Evolutionary conservation across 2,888 invertebrate genomes (phyloP).

Genomic region (Stenodera caucasica): DNA sequence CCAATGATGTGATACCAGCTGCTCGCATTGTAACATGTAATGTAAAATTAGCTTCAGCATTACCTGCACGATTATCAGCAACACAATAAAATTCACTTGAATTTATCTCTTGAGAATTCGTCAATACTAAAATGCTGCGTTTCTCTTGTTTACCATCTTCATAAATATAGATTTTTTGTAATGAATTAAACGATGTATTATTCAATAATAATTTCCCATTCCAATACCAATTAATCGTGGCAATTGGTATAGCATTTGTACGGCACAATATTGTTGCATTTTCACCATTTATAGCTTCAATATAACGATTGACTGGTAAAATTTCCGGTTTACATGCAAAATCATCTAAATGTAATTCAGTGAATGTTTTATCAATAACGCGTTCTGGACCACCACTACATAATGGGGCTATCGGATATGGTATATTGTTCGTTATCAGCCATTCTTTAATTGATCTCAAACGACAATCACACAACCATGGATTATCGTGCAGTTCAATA

Average conservation of each 20-base stretch:
- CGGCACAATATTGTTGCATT: conserved; percentile 84
- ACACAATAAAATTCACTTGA: conserved; percentile 86
- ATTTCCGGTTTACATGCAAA: conserved; percentile 86
- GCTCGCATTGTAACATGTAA: conserved; percentile 77
- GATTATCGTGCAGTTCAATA: conserved; percentile 83
- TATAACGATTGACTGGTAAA: conserved; percentile 71
- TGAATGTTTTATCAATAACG: conserved; percentile 71
- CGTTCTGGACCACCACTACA: conserved; percentile 74
- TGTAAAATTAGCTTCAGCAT: conserved; percentile 86
- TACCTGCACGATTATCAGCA: conserved; percentile 87
- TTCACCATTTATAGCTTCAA: conserved; percentile 78
- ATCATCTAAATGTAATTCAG: conserved; percentile 76
- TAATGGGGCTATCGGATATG: conserved; percentile 75
- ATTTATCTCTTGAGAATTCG: conserved; percentile 81
- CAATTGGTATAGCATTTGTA: conserved; percentile 78
- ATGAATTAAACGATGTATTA: conserved; percentile 76
- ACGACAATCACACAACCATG: conserved; percentile 87
- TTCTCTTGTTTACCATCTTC: conserved; percentile 79
- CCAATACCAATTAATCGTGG: conserved; percentile 85
- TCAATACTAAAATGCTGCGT: conserved; percentile 73
- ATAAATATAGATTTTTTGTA: conserved; percentile 74
- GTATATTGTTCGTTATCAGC: conserved; percentile 76
- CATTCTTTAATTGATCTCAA: conserved; percentile 79
- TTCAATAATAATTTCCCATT: conserved; percentile 77
- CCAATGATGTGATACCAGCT: conserved; percentile 79